phyloP scores from a whole-genome alignment of 92 coral and sea anemone genomes.

The Epizoanthus rinbou region DNA sequence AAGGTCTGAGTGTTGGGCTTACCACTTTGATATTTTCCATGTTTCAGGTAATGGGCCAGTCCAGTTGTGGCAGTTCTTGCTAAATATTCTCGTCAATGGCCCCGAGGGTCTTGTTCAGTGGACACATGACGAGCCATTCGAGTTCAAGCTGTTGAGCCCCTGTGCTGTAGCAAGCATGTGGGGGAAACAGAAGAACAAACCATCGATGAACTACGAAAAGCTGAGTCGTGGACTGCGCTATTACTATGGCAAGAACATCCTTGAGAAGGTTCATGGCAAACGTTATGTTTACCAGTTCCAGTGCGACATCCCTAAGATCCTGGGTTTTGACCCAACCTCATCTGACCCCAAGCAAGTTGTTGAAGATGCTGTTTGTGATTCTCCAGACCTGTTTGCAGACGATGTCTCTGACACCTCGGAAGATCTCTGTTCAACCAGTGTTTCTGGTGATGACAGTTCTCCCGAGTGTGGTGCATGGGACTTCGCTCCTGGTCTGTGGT shows the following conservation, averaged over 20 bases:
- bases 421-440: slow-evolving; percentile 55
- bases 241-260: slow-evolving; percentile 90
- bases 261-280: slow-evolving; percentile 96
- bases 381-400: slow-evolving; percentile 63
- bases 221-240: slow-evolving; percentile 96
- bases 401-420: slow-evolving; percentile 58
- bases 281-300: slow-evolving; percentile 93
- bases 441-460: slow-evolving; percentile 45
- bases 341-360: slow-evolving; percentile 63
- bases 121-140: slow-evolving; percentile 88
- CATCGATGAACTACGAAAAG: slow-evolving; percentile 96
- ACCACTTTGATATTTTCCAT: not conserved
- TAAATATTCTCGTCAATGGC: slow-evolving; percentile 64
- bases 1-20: not conserved
- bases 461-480: slow-evolving; percentile 42
- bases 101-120: slow-evolving; percentile 67
- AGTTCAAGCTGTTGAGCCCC: slow-evolving; percentile 90
- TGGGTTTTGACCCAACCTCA: slow-evolving; percentile 91
- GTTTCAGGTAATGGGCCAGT: slow-evolving; percentile 85
- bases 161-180: slow-evolving; percentile 79
- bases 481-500: slow-evolving; percentile 47
- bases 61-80: slow-evolving; percentile 95
- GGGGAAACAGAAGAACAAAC: slow-evolving; percentile 95
- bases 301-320: slow-evolving; percentile 87
- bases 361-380: slow-evolving; percentile 85